Conservation (phyloP, 2,113 vertebrate genomes). For the Leptobrachium leishanense region DNA sequence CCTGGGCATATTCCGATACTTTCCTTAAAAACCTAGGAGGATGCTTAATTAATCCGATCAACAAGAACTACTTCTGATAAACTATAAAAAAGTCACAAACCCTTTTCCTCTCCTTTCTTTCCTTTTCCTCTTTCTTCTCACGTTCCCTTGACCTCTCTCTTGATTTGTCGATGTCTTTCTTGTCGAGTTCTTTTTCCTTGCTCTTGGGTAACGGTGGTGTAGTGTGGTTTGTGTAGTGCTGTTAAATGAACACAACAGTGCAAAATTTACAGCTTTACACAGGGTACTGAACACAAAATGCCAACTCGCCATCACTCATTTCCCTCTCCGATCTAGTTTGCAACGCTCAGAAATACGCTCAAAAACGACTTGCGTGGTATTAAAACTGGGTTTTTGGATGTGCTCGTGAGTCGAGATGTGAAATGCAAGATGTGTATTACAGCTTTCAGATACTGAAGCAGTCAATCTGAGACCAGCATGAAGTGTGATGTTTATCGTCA, state of each 20-base stretch:
- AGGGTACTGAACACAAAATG: neutral
- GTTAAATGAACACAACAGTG: conserved; percentile 79
- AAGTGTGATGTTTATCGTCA: conserved; percentile 8
- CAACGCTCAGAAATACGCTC: neutral
- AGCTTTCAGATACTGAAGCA: conserved; percentile 2
- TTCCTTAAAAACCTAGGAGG: neutral
- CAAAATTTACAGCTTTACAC: conserved; percentile 48
- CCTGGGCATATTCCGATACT: neutral
- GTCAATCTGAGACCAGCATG: conserved; percentile 1
- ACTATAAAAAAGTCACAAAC: conserved; percentile 69
- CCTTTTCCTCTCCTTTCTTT: conserved; percentile 87
- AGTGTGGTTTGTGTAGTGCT: conserved; percentile 89
- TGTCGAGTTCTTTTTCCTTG: conserved; percentile 87
- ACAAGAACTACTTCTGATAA: neutral
- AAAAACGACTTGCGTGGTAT: neutral
- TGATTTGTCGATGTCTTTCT: conserved; percentile 88
- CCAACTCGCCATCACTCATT: conserved; percentile 5
- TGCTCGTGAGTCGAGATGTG: neutral
- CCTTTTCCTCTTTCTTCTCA: conserved; percentile 89
- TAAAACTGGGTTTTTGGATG: neutral
- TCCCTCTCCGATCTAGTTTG: neutral
- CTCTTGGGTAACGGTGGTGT: conserved; percentile 82
- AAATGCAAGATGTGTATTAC: neutral
- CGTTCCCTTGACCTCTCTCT: conserved; percentile 88
- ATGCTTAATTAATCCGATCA: neutral